Percentiles rank a stretch among this genome's conserved stretches.
Conservation (phyloP, 37 sponge, comb jelly and placozoan genomes). For the Diacarnus erythraeanus region DNA sequence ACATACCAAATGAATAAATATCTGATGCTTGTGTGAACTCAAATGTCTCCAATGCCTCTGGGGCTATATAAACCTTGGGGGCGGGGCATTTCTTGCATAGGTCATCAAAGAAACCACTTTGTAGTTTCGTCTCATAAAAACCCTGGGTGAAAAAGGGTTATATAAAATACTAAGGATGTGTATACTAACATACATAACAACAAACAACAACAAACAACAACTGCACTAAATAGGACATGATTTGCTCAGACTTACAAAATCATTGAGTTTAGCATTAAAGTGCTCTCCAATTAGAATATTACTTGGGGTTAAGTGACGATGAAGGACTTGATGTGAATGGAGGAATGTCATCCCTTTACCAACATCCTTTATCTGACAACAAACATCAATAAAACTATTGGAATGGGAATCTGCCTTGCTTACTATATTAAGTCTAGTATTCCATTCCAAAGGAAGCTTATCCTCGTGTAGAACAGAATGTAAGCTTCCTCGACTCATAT, state of each 20-base stretch:
- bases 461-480: slow-evolving; percentile 36
- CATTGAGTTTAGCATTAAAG: slow-evolving; percentile 55
- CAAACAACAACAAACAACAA: not conserved
- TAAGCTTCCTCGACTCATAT: slow-evolving; percentile 30
- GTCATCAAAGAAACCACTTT: slow-evolving; percentile 14
- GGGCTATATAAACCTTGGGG: slow-evolving; percentile 33
- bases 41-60: slow-evolving; percentile 43
- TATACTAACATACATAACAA: not conserved
- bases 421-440: slow-evolving; percentile 40
- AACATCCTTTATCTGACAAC: slow-evolving; percentile 33
- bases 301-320: slow-evolving; percentile 31
- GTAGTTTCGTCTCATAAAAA: slow-evolving; percentile 35
- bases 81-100: not conserved
- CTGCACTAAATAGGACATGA: not conserved
- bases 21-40: slow-evolving; percentile 40
- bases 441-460: slow-evolving; percentile 28
- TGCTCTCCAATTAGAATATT: slow-evolving; percentile 62
- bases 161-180: not conserved
- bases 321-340: slow-evolving; percentile 44
- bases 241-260: slow-evolving; percentile 42
- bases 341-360: slow-evolving; percentile 55
- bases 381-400: not conserved
- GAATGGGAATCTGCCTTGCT: not conserved
- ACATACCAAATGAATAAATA: slow-evolving; percentile 73
- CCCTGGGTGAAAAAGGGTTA: slow-evolving; percentile 10